phyloP scores from a whole-genome alignment of 2,797 vertebrate genomes.

The Pelochelys cantorii region DNA sequence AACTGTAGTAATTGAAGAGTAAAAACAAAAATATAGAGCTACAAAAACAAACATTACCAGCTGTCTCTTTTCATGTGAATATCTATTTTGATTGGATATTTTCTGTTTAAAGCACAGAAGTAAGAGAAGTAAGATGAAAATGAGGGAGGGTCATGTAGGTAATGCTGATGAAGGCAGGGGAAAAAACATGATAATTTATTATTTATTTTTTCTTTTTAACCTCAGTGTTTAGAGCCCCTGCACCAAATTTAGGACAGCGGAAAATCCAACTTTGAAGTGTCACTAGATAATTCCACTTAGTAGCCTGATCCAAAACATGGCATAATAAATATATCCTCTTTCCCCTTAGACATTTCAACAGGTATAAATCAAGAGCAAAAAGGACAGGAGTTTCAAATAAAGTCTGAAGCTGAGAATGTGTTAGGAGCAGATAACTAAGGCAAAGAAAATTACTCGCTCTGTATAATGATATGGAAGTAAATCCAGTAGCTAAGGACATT shows the following conservation, averaged over 20 bases:
- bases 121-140: conserved; percentile 55
- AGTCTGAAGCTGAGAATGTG: conserved; percentile 4
- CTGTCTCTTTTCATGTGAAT: conserved; percentile 43
- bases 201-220: conserved; percentile 75
- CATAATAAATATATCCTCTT: neutral
- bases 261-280: conserved; percentile 37
- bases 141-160: conserved; percentile 19
- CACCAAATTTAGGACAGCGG: conserved; percentile 34
- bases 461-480: conserved; percentile 46
- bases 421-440: conserved; percentile 45
- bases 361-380: neutral
- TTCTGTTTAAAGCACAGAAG: conserved; percentile 35
- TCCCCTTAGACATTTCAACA: neutral
- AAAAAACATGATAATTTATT: conserved; percentile 66
- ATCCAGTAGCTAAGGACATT: neutral
- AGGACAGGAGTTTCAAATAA: neutral
- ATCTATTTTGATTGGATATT: conserved; percentile 49
- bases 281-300: conserved; percentile 13
- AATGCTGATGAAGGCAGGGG: conserved; percentile 7
- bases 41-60: conserved; percentile 44
- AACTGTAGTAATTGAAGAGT: conserved; percentile 18
- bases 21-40: conserved; percentile 33
- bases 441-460: conserved; percentile 64
- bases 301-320: conserved; percentile 36
- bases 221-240: conserved; percentile 35